phyloP scores from a whole-genome alignment of 2,888 invertebrate species.

The Acleris cristana region DNA sequence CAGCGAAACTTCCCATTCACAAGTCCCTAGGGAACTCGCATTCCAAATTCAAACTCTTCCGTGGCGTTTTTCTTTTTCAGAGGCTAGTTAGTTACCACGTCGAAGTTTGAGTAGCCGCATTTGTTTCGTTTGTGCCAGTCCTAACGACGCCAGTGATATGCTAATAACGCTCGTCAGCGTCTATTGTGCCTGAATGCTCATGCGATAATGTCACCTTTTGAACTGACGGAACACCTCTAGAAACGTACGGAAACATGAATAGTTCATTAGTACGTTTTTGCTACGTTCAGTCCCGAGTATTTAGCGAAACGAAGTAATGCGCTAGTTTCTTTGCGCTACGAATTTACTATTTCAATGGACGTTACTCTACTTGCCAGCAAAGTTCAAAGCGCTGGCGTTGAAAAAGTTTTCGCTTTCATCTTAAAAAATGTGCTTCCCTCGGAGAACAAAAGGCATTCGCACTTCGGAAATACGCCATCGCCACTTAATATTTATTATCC shows the following conservation, averaged over 20 bases:
- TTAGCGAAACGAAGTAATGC: constrained; percentile 28
- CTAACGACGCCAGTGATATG: constrained; percentile 66
- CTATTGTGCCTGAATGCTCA: constrained; percentile 57
- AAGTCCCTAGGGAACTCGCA: constrained; percentile 21
- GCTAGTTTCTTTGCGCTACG: constrained; percentile 18
- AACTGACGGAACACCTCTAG: constrained; percentile 44
- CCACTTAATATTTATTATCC: constrained; percentile 39
- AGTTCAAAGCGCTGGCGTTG: constrained; percentile 26
- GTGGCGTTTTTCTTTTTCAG: constrained; percentile 35
- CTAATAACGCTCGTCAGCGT: constrained; percentile 65
- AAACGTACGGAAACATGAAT: constrained; percentile 48
- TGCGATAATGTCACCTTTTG: constrained; percentile 45
- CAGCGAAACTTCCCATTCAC: constrained; percentile 24
- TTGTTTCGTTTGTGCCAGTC: constrained; percentile 50
- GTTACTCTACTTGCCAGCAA: constrained; percentile 18
- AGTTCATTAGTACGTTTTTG: constrained; percentile 52
- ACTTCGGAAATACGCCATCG: constrained; percentile 36
- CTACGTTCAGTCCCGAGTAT: constrained; percentile 12
- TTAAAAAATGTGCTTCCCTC: constrained; percentile 19
- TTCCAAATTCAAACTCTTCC: constrained; percentile 40
- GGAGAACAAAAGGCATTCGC: constrained; percentile 36
- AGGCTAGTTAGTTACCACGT: constrained; percentile 30
- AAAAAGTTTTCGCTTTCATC: constrained; percentile 15
- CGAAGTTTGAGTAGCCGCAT: constrained; percentile 42
- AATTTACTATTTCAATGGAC: constrained; percentile 26